These are phyloP conservation scores for Brachyhypopomus occidentalis DNA, from an alignment of 2,113 vertebrate genomes.

Conservation along the genomic window DNA sequence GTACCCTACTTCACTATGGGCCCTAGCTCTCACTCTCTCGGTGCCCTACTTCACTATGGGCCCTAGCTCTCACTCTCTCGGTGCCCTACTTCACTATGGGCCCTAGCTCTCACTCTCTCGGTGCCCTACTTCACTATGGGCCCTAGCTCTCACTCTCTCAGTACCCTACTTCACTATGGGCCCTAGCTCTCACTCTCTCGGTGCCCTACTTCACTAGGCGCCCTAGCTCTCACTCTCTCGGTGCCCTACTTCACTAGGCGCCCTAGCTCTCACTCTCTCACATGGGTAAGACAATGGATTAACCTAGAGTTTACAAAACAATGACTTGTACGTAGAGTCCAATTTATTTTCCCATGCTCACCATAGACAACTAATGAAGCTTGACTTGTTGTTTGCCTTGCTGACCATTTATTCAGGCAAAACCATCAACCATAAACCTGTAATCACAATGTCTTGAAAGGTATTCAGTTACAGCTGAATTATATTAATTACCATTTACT, in stretches of 20 bases:
- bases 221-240: background rate
- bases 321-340: background rate
- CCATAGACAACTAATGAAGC: conserved; percentile 32
- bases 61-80: background rate
- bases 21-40: background rate
- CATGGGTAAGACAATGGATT: background rate
- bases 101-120: background rate
- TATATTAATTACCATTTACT: conserved; percentile 32
- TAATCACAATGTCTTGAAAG: conserved; percentile 31
- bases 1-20: no score
- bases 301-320: conserved; percentile 11
- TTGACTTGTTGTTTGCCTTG: conserved; percentile 34
- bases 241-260: no score
- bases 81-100: no score
- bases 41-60: no score
- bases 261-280: background rate
- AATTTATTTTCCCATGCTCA: conserved; percentile 25
- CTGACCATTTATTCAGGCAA: conserved; percentile 39
- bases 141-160: background rate
- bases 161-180: no score
- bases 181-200: background rate
- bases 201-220: no score
- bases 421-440: conserved; percentile 36
- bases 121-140: no score
- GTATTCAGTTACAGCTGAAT: conserved; percentile 23